Evolutionary conservation across 2,888 invertebrate genomes (phyloP), one percentile per base, ranked within the genome.

Genomic region (Spilosoma lubricipeda): DNA sequence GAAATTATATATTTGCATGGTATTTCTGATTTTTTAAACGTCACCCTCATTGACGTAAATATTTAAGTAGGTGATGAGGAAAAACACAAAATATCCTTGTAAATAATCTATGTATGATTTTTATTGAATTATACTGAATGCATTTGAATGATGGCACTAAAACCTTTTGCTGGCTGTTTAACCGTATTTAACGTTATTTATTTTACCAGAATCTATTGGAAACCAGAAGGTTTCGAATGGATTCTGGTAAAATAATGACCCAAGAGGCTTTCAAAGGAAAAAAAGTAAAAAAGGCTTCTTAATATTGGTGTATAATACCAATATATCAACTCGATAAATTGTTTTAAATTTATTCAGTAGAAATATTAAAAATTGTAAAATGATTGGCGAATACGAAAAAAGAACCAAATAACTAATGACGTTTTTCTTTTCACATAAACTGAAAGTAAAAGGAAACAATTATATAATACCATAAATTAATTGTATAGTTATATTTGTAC

Each of bases 41-140:
- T 15, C 30, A 18, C 30, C 18, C 18, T 27, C 7, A 30, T 27
- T 63, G 30, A 27, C 63, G 30, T 63, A 63, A 63, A 63, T 63
- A 30, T 63, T 18, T 30, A 30, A 63, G 3, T 48, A 48, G 8
- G 30, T 63, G 18, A 13, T 27, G 59, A 30, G 30, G 15, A 63
- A 63, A 63, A 63, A 7, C 52, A 63, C 63, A 63, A 63, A 59
- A 63, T 63, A 63, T 30, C 63, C 30, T 63, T 30, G 27, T 63
- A 63, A 63, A 63, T 1, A 59, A 13, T 59, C 3, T 59, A 0
- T 1, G n/a, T 59, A 1, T 52, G 1, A 8, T 39, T 52, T 48
- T 52, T 52, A 48, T 3, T 52, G 2, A 52, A n/a, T 52, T 0
- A 52, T 23, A 2, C 11, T 56, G 20, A 52, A 8, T 52, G 7